Percentiles rank a stretch among this genome's conserved stretches.
phyloP scores from a whole-genome alignment of 2,797 vertebrate genomes.

The Anisognathus igniventris region DNA sequence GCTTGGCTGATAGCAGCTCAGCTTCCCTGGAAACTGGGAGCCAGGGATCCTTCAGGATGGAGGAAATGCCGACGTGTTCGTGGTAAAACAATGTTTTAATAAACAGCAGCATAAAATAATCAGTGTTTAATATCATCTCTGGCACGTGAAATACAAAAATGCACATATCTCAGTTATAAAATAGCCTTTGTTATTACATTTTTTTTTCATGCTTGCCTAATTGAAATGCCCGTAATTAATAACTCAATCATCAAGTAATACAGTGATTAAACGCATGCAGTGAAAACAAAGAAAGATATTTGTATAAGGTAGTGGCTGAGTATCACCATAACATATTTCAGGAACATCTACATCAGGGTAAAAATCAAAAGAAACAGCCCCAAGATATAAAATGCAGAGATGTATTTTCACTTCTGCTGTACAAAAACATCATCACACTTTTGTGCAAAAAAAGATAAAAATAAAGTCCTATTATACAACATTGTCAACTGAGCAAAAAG shows the following conservation, averaged over 20 bases:
- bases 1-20: neutral
- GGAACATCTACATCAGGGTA: constrained; percentile 66
- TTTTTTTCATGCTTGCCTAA: constrained; percentile 69
- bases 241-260: constrained; percentile 75
- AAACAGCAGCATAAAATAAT: constrained; percentile 78
- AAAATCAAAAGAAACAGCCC: constrained; percentile 70
- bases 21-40: neutral
- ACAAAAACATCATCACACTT: constrained; percentile 77
- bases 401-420: constrained; percentile 81
- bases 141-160: constrained; percentile 76
- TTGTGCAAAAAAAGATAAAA: constrained; percentile 79
- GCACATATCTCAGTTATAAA: constrained; percentile 68
- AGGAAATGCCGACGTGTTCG: neutral
- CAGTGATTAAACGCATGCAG: constrained; percentile 78
- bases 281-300: constrained; percentile 70
- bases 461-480: constrained; percentile 76
- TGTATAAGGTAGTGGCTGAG: constrained; percentile 55
- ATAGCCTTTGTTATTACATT: constrained; percentile 70
- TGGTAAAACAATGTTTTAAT: constrained; percentile 74
- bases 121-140: constrained; percentile 80
- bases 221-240: constrained; percentile 74
- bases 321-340: constrained; percentile 65
- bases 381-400: constrained; percentile 73
- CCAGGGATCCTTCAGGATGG: neutral
- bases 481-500: constrained; percentile 62